Conservation (phyloP, 2,888 invertebrate genomes). For the Hypercompe scribonia region DNA sequence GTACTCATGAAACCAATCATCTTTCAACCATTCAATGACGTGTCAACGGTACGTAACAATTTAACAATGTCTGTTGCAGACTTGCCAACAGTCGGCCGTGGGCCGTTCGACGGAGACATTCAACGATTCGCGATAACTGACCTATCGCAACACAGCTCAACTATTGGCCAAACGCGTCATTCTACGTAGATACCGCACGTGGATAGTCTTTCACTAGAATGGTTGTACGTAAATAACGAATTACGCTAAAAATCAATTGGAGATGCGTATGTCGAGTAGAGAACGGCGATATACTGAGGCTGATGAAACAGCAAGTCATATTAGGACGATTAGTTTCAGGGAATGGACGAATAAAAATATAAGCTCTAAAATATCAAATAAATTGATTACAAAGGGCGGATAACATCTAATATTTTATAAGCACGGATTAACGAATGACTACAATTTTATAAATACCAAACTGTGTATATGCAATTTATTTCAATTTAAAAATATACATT, state of each 20-base stretch:
- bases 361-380: background rate
- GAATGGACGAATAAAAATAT: background rate
- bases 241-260: background rate
- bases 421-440: too few relatives aligned
- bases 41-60: constrained; percentile 41
- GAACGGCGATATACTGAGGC: too few relatives aligned
- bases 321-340: background rate
- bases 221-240: background rate
- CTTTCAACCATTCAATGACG: constrained; percentile 35
- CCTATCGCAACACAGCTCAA: constrained; percentile 75
- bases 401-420: background rate
- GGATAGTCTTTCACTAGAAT: constrained; percentile 34
- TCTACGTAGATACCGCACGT: constrained; percentile 51
- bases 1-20: constrained; percentile 37
- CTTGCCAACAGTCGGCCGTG: constrained; percentile 12
- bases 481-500: too few relatives aligned
- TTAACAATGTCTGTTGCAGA: constrained; percentile 34
- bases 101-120: constrained; percentile 54
- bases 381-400: background rate
- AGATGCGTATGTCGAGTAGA: too few relatives aligned
- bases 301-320: background rate
- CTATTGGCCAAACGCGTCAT: constrained; percentile 71
- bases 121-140: constrained; percentile 76
- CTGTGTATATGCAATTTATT: too few relatives aligned
- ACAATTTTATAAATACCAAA: too few relatives aligned